These are phyloP conservation scores for Pseudoatta argentina DNA, from an alignment of 1,140 invertebrate genomes.

Conservation along the genomic window DNA sequence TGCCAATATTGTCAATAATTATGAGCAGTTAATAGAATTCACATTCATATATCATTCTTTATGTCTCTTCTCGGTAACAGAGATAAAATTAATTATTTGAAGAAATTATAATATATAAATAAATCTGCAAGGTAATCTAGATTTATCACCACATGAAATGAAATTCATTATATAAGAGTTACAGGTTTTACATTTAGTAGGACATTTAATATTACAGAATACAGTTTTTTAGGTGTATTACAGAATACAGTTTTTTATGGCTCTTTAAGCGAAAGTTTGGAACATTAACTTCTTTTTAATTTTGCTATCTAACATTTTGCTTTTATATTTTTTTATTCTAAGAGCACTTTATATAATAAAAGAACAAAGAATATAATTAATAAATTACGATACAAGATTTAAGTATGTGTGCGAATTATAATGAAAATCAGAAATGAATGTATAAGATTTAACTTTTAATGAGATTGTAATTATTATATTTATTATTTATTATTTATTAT, in stretches of 20 bases:
- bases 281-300: neutral
- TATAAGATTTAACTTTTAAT: constrained; percentile 7
- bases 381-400: neutral
- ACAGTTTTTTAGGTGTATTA: too few species aligned
- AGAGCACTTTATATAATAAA: neutral
- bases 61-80: neutral
- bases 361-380: neutral
- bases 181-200: neutral
- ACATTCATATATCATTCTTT: neutral
- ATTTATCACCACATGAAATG: neutral
- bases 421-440: neutral
- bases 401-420: neutral
- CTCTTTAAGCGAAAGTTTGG: neutral
- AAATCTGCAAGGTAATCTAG: neutral
- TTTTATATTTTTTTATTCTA: neutral
- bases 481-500: neutral
- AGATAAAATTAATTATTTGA: neutral
- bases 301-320: neutral
- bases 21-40: neutral
- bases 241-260: constrained; percentile 1
- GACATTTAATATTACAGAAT: neutral
- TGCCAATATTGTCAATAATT: neutral
- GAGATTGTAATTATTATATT: neutral
- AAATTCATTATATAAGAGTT: neutral
- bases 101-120: neutral